Percentiles rank a stretch among this genome's conserved stretches.
These are phyloP conservation scores for Crotalus tigris DNA, from an alignment of 2,113 vertebrate species.

Conservation along the genomic window DNA sequence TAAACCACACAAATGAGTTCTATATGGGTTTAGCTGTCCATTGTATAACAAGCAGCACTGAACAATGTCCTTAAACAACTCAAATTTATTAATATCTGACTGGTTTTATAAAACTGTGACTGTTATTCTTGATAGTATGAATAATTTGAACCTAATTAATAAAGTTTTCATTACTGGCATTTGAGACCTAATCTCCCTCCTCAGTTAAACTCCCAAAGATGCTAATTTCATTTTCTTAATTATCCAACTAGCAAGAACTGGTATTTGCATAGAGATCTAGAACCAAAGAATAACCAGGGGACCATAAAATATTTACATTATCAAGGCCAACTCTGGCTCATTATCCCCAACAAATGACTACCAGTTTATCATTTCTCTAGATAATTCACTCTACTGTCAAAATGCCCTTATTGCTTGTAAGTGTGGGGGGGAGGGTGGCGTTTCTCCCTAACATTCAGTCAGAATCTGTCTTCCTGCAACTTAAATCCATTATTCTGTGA, in stretches of 20 bases:
- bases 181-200: background rate
- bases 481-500: background rate
- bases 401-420: background rate
- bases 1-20: background rate
- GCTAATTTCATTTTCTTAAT: background rate
- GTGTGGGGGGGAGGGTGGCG: rapidly evolving
- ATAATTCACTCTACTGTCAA: background rate
- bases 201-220: background rate
- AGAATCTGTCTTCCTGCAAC: background rate
- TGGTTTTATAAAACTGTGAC: background rate
- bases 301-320: background rate
- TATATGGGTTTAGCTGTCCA: background rate
- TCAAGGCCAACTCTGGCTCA: background rate
- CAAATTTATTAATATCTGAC: background rate
- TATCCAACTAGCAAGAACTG: background rate
- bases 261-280: background rate
- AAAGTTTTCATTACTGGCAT: background rate
- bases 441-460: background rate
- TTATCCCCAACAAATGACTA: background rate
- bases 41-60: background rate
- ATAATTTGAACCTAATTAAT: background rate
- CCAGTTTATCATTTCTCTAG: background rate
- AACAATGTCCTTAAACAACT: background rate
- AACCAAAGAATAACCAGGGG: background rate
- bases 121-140: background rate